phyloP scores from a whole-genome alignment of 2,113 vertebrate species.

The Galbula dea region DNA sequence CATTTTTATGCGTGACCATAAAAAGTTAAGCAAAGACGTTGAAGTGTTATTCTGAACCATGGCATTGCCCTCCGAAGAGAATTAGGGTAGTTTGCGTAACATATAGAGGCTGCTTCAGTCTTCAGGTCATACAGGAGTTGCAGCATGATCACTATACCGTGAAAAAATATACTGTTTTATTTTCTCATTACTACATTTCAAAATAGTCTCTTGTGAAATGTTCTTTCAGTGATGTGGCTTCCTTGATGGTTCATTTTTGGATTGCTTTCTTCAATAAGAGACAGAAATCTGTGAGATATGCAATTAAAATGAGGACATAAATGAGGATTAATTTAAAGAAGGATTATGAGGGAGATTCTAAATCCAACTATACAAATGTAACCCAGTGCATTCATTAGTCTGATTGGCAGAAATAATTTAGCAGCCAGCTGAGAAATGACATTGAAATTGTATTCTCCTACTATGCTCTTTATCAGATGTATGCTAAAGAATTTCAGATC shows the following conservation, averaged over 20 bases:
- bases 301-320: slow-evolving; percentile 42
- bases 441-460: background rate
- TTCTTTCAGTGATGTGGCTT: background rate
- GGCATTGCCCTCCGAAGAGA: background rate
- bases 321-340: slow-evolving; percentile 37
- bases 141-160: background rate
- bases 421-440: background rate
- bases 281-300: background rate
- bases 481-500: background rate
- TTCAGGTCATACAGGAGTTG: background rate
- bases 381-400: slow-evolving; percentile 18
- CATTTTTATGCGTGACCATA: background rate
- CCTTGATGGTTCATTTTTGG: background rate
- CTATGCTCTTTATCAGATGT: background rate
- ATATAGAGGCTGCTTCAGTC: background rate
- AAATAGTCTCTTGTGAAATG: background rate
- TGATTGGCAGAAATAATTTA: slow-evolving; percentile 29
- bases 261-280: background rate
- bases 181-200: background rate
- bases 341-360: slow-evolving; percentile 14
- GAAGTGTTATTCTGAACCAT: background rate
- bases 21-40: background rate
- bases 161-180: background rate
- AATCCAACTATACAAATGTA: slow-evolving; percentile 27
- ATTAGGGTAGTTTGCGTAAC: background rate